Evolutionary conservation across 2,113 vertebrate genomes (phyloP).

Genomic region (Hippocampus abdominalis): DNA sequence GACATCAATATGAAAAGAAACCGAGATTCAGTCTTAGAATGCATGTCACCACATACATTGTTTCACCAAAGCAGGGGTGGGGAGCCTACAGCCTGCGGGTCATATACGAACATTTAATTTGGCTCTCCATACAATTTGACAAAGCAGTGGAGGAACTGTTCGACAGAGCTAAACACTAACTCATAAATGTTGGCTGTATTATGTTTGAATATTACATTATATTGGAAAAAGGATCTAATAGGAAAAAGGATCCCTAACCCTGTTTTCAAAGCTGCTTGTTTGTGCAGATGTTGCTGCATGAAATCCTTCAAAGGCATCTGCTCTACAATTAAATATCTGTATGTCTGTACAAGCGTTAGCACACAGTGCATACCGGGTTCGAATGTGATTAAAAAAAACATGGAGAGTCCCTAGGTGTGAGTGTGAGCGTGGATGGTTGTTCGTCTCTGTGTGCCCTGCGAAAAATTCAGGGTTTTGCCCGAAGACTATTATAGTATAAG

Average conservation of each 20-base stretch:
- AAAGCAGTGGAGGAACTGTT: not conserved
- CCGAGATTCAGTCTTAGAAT: not conserved
- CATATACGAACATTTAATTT: not conserved
- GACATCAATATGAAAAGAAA: not conserved
- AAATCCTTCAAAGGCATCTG: not conserved
- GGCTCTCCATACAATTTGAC: not conserved
- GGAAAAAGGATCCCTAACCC: not conserved
- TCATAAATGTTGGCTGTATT: not conserved
- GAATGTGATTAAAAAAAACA: slow-evolving; percentile 3
- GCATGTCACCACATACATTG: not conserved
- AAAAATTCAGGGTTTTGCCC: too few relatives aligned
- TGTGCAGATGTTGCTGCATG: not conserved
- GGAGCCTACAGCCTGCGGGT: not conserved
- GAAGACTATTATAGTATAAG: too few relatives aligned
- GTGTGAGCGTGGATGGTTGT: too few relatives aligned
- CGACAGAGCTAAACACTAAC: not conserved
- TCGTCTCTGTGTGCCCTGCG: too few relatives aligned
- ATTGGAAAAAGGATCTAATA: too few relatives aligned
- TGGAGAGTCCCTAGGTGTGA: too few relatives aligned
- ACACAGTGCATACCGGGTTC: not conserved
- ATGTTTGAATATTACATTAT: not conserved
- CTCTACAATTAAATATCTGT: not conserved
- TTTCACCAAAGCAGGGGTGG: not conserved
- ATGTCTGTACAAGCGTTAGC: not conserved
- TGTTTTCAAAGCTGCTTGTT: not conserved